Percentiles rank a stretch among this genome's conserved stretches.
These are phyloP conservation scores for Lepidocolaptes lacrymiger DNA, from an alignment of 2,797 vertebrate species.

Conservation along the genomic window DNA sequence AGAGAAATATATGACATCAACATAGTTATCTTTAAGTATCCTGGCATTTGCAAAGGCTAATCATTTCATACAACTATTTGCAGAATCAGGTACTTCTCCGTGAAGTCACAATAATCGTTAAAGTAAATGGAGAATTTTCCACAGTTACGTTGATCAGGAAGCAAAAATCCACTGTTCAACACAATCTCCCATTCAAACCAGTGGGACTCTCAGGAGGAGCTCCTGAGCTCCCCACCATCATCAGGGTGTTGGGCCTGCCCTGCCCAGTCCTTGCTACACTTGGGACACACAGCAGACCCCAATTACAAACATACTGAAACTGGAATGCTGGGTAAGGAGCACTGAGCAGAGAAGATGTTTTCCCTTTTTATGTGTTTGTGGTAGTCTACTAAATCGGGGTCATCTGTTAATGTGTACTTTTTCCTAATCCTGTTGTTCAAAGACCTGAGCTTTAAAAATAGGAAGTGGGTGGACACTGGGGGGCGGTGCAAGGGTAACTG, in stretches of 20 bases:
- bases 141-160: not conserved
- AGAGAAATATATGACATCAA: not conserved
- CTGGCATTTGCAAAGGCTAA: conserved; percentile 1
- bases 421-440: not conserved
- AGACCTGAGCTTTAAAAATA: not conserved
- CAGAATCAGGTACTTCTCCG: not conserved
- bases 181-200: not conserved
- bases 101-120: not conserved
- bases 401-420: not conserved
- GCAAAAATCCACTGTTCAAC: not conserved
- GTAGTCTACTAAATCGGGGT: not conserved
- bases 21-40: not conserved
- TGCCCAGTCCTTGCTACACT: not conserved
- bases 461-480: not conserved
- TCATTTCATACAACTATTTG: not conserved
- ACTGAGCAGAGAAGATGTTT: not conserved
- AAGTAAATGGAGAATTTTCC: conserved; percentile 2
- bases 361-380: not conserved
- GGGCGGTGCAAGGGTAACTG: not conserved
- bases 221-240: not conserved
- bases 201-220: not conserved
- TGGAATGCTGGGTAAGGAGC: not conserved
- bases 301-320: not conserved
- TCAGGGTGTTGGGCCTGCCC: not conserved
- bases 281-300: not conserved